Conservation (phyloP, 1,140 invertebrate genomes). For the Notospermus geniculatus region DNA sequence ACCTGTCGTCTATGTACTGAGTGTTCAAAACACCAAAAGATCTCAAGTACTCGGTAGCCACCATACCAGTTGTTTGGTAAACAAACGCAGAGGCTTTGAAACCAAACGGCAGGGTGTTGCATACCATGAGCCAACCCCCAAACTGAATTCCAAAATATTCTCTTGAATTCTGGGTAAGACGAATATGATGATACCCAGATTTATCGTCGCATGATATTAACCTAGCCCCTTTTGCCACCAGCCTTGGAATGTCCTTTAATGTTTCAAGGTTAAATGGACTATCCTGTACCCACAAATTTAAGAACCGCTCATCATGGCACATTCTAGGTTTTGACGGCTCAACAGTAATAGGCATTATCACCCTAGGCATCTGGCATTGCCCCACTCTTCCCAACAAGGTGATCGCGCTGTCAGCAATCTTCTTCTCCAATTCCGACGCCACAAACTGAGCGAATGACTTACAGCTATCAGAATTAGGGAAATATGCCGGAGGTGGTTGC, state of each 20-base stretch:
- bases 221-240: no score
- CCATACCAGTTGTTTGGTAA: no score
- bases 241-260: no score
- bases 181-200: conserved; percentile 5
- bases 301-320: background rate
- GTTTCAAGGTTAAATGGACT: no score
- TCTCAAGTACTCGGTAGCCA: no score
- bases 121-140: background rate
- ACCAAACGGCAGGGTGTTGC: conserved; percentile 5
- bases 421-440: no score
- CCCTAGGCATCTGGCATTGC: background rate
- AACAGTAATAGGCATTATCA: background rate
- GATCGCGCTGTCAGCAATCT: no score
- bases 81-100: background rate
- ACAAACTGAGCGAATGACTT: no score
- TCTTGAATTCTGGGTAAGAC: background rate
- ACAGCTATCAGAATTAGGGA: background rate
- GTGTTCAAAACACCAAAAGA: no score
- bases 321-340: background rate
- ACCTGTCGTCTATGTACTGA: no score
- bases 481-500: background rate
- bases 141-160: background rate
- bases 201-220: no score
- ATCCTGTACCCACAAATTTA: no score
- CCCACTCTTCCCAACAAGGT: background rate